phyloP scores from a whole-genome alignment of 2,113 vertebrate genomes.

The Platichthys stellatus region DNA sequence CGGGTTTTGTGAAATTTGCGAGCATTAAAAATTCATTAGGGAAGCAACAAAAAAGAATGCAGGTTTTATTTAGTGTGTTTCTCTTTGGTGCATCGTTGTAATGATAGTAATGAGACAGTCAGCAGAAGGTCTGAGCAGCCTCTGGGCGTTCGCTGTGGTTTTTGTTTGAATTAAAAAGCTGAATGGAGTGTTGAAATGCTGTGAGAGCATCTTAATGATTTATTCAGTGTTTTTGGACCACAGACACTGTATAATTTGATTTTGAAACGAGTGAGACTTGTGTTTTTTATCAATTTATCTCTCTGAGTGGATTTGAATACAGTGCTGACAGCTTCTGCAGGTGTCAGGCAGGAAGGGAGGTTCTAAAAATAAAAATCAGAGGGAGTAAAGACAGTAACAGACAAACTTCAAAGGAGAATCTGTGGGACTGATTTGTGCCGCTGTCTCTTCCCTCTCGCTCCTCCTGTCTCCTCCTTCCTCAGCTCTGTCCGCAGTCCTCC shows the following conservation, averaged over 20 bases:
- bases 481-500: background rate
- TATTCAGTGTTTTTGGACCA: constrained; percentile 8
- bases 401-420: background rate
- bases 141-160: background rate
- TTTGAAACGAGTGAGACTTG: background rate
- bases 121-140: background rate
- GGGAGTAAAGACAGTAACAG: background rate
- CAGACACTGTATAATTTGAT: constrained; percentile 13
- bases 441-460: background rate
- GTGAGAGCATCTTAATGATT: constrained; percentile 1
- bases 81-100: constrained; percentile 7
- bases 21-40: constrained; percentile 1
- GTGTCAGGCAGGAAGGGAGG: background rate
- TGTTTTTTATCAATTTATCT: constrained; percentile 5
- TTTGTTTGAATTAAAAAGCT: constrained; percentile 28
- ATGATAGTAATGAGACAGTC: constrained; percentile 26
- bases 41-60: constrained; percentile 12
- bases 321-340: constrained; percentile 12
- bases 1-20: constrained; percentile 22
- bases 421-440: background rate
- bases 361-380: constrained; percentile 14
- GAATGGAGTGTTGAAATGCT: constrained; percentile 11
- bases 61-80: background rate
- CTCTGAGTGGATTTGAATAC: background rate
- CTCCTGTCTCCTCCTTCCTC: background rate